These are phyloP conservation scores for Synodontis membranacea DNA, from an alignment of 2,113 vertebrate genomes.

Conservation along the genomic window DNA sequence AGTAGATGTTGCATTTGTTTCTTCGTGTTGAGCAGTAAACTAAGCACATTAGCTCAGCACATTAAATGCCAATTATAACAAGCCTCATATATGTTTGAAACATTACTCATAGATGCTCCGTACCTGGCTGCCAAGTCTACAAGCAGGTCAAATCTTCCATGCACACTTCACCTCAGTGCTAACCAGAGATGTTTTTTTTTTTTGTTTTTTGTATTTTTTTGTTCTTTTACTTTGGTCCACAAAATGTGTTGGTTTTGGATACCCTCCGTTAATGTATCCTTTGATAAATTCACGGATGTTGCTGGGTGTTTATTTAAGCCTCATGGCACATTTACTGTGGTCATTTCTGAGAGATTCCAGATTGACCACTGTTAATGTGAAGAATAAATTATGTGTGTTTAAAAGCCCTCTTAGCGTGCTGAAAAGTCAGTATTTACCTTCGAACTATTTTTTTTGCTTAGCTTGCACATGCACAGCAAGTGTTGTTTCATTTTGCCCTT, in stretches of 20 bases:
- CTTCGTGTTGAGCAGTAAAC: slow-evolving; percentile 34
- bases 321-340: slow-evolving; percentile 16
- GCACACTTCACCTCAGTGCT: neutral
- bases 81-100: slow-evolving; percentile 18
- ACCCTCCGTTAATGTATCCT: slow-evolving; percentile 10
- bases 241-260: slow-evolving; percentile 27
- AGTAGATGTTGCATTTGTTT: slow-evolving; percentile 24
- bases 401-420: slow-evolving; percentile 30
- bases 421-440: slow-evolving; percentile 19
- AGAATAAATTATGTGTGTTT: slow-evolving; percentile 14
- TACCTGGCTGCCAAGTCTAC: slow-evolving; percentile 28
- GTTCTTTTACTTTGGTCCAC: neutral
- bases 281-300: slow-evolving; percentile 39
- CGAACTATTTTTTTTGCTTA: slow-evolving; percentile 3
- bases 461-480: slow-evolving; percentile 26
- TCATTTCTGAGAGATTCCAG: slow-evolving; percentile 37
- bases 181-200: slow-evolving; percentile 11
- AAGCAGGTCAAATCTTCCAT: slow-evolving; percentile 26
- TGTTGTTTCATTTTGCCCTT: slow-evolving; percentile 14
- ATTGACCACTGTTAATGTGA: slow-evolving; percentile 39
- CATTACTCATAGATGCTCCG: slow-evolving; percentile 25
- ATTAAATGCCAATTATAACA: slow-evolving; percentile 55
- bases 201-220: slow-evolving; percentile 11
- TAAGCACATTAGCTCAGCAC: slow-evolving; percentile 51
- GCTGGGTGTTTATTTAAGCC: slow-evolving; percentile 26